phyloP scores from a whole-genome alignment of 2,797 vertebrate genomes.

The Momotus momota region DNA sequence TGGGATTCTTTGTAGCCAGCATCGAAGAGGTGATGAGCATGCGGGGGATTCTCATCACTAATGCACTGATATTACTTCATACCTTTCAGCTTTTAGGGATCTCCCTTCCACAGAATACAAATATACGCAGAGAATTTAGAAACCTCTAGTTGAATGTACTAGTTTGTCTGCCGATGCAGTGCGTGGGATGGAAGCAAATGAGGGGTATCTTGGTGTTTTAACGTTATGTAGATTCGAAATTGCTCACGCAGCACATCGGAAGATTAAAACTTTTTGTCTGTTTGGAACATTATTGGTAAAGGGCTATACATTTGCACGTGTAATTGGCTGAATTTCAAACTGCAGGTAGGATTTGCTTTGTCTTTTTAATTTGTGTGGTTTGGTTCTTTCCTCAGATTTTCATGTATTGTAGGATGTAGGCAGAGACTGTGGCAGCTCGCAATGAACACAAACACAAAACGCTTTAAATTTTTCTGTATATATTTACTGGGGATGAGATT shows the following conservation, averaged over 20 bases:
- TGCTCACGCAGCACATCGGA: neutral
- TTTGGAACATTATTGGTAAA: slow-evolving; percentile 68
- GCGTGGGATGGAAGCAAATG: neutral
- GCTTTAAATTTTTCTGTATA: neutral
- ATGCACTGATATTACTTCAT: neutral
- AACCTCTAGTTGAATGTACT: neutral
- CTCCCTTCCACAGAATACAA: neutral
- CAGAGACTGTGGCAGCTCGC: neutral
- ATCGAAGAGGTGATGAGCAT: neutral
- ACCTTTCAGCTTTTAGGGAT: neutral
- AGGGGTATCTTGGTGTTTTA: neutral
- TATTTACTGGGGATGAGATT: neutral
- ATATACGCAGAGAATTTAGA: neutral
- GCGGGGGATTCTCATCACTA: neutral
- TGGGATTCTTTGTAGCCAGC: neutral
- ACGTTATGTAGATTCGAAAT: neutral
- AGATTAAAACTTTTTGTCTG: slow-evolving; percentile 35
- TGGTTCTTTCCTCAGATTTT: slow-evolving; percentile 4
- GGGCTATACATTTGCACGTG: neutral
- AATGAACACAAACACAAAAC: neutral
- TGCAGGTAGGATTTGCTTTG: slow-evolving; percentile 1
- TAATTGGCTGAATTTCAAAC: slow-evolving; percentile 38
- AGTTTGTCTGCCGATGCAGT: neutral
- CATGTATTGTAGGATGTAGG: neutral
- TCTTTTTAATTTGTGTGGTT: slow-evolving; percentile 23